Evolutionary conservation across 1,140 invertebrate species (phyloP), one percentile per base, ranked within the genome.

Genomic region (Mya arenaria): DNA sequence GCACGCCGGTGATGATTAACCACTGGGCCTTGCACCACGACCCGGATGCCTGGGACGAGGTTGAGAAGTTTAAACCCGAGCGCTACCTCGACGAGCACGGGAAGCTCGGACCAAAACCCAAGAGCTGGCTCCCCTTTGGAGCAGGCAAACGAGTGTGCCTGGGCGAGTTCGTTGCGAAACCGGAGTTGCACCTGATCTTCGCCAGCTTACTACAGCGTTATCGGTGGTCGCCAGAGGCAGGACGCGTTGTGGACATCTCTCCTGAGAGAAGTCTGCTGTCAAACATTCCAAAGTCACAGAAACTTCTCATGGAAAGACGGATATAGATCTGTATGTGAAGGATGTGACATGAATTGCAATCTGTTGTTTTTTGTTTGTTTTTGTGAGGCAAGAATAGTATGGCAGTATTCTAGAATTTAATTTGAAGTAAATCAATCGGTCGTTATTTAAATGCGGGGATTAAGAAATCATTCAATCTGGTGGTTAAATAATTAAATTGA

Each of bases 1-100:
- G 94, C n/a, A 95, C 96, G 0, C 93, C 94, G 4, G 92, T 97
- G 0, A 91, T 98, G 6, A 95, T 96, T 0, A 90, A 97, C 8
- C 95, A 96, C 83, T 97, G 96, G 96, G 95, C 96, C 8, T 93
- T 97, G 30, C 97, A 98, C 88, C 96, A 95, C 93, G 94, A 97
- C 90, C 93, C 95, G 0, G 85, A 93, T 4, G 90, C 94, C 36
- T 98, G 96, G 95, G 82, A 90, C 17, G 92, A 97, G 30, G 96
- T 97, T 0, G 93, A 96, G 17, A 85, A 91, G n/a, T 98, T 96
- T 88, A 94, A 93, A 30, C 96, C 96, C 0, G 93, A 94, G 5
- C 92, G 97, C 41, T 90, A 84, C 52, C 56, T 89, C 32, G 75
- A 86, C 15, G 81, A 85, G 39, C 62, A 83, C 36, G 96, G 96